These are phyloP conservation scores for Endotricha flammealis DNA, from an alignment of 2,888 invertebrate species.

Conservation along the genomic window DNA sequence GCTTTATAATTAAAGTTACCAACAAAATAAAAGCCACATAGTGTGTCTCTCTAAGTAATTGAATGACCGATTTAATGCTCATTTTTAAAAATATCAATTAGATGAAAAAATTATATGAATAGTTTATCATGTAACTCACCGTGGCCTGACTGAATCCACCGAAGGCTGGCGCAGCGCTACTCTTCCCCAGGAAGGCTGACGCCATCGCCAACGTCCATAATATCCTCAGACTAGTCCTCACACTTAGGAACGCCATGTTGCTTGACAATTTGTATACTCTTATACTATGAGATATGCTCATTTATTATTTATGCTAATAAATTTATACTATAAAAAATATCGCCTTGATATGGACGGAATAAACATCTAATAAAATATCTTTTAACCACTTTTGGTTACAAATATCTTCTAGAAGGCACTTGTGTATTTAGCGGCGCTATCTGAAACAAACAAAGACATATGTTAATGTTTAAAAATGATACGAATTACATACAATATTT, in stretches of 20 bases:
- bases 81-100: too few species aligned
- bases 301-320: conserved; percentile 38
- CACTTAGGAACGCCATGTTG: conserved; percentile 53
- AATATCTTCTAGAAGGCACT: conserved; percentile 38
- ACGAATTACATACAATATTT: too few species aligned
- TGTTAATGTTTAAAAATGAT: too few species aligned
- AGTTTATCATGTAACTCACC: conserved; percentile 64
- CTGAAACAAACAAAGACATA: conserved; percentile 48
- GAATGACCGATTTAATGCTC: too few species aligned
- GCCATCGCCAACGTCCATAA: conserved; percentile 46
- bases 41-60: too few species aligned
- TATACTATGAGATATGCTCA: conserved; percentile 46
- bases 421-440: conserved; percentile 43
- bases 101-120: conserved; percentile 12
- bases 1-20: too few species aligned
- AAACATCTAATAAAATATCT: conserved; percentile 29
- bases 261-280: conserved; percentile 34
- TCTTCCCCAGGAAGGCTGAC: conserved; percentile 50
- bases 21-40: too few species aligned
- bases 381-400: conserved; percentile 37
- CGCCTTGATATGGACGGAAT: conserved; percentile 39
- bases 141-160: conserved; percentile 64
- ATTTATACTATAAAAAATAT: conserved; percentile 46
- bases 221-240: conserved; percentile 56
- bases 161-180: conserved; percentile 63